phyloP scores from a whole-genome alignment of 2,113 vertebrate species.

The Polyodon spathula region DNA sequence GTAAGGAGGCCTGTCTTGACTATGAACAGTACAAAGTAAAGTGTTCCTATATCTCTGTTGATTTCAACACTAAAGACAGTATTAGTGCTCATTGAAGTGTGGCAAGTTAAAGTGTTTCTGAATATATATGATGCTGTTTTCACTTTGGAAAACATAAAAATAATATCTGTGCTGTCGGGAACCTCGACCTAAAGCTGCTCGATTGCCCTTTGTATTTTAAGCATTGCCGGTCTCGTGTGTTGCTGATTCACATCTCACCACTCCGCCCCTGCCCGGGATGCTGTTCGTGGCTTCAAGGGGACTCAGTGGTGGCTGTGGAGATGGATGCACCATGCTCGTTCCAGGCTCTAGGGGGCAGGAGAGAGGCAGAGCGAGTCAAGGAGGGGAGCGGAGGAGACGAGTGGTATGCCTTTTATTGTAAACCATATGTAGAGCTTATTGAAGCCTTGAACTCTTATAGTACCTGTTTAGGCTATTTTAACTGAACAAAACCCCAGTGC shows the following conservation, averaged over 20 bases:
- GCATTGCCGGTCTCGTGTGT: background rate
- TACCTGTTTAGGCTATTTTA: too few relatives aligned
- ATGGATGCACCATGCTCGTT: constrained; percentile 37
- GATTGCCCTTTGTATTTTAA: too few relatives aligned
- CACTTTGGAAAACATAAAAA: background rate
- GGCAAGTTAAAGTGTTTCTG: too few relatives aligned
- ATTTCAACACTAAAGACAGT: too few relatives aligned
- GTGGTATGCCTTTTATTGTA: background rate
- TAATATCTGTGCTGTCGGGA: background rate
- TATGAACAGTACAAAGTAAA: too few relatives aligned
- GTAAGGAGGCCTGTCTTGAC: too few relatives aligned
- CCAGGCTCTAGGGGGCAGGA: constrained; percentile 30
- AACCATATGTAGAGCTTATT: too few relatives aligned
- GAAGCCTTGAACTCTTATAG: too few relatives aligned
- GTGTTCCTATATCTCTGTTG: too few relatives aligned
- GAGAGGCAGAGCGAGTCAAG: constrained; percentile 25
- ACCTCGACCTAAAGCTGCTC: too few relatives aligned
- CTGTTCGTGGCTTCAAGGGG: constrained; percentile 30
- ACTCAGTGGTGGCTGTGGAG: constrained; percentile 35
- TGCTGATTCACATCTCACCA: constrained; percentile 8
- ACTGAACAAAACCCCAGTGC: too few relatives aligned
- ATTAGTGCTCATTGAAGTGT: too few relatives aligned
- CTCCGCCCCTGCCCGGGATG: constrained; percentile 40
- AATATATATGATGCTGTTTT: background rate
- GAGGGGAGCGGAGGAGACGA: constrained; percentile 33